Base-by-base conservation (phyloP, 2,113 vertebrate genomes). In the Saguinus imperator region DNA sequence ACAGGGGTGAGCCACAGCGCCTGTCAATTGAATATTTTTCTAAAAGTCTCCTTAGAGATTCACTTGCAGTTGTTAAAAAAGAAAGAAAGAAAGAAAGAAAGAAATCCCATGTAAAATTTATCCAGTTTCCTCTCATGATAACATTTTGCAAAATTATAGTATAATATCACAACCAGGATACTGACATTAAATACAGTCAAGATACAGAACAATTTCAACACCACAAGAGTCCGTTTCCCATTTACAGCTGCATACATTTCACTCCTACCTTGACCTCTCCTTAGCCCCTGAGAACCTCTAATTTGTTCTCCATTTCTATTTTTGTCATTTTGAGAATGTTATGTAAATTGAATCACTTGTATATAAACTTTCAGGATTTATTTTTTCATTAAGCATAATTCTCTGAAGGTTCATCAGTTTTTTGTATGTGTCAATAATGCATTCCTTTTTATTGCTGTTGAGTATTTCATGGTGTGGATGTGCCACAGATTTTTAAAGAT, bases 1-100 rank as follows among this genome's bases (percentile, higher is more conserved):
- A 52, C 52, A 52, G 52, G 52, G 16, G 52, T 52, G 52, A 52
- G 52, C 52, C 52, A 52, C 52, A 0, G 52, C 5, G 52, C 52
- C 52, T 52, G 52, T 52, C 52, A 52, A 75, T 58, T 68, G 72
- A 70, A 86, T 73, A 25, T 68, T 43, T 89, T 81, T 85, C 58
- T 85, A n/a, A 82, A 96, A 89, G 72, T 82, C 40, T 83, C 43
- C 48, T 88, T 57, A 82, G 88, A 77, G 27, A 70, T 75, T 94
- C 25, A 76, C 21, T 70, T 68, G 5, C n/a, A 91, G 8, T 73
- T 75, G 6, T 45, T n/a, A 77, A 83, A 61, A 45, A 64, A 11
- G 43, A 45, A 45, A 84, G 6, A 45, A 45, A 84, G 6, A 72
- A 48, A 11, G 45, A 48, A 14, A 52, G 0, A 20, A 45, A 84